Evolutionary conservation across 2,888 invertebrate genomes (phyloP).

Genomic region (Stenichneumon culpator): DNA sequence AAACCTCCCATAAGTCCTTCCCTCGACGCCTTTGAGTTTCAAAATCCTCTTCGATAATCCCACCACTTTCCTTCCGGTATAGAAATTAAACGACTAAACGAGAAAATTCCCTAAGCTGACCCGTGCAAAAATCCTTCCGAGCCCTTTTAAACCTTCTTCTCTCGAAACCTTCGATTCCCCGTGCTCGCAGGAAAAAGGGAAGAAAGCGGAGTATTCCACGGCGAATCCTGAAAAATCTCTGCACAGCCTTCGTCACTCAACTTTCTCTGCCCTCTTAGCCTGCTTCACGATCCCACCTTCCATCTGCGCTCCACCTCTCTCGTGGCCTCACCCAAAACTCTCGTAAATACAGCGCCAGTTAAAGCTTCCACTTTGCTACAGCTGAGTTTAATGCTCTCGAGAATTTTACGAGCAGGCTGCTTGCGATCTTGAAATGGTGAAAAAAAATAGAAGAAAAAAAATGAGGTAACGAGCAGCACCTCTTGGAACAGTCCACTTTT

Average conservation of each 20-base stretch:
- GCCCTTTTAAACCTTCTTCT: neutral
- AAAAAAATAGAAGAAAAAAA: conserved; percentile 21
- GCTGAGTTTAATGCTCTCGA: conserved; percentile 54
- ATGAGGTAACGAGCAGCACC: conserved; percentile 2
- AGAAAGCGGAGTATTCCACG: conserved; percentile 29
- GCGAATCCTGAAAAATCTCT: conserved; percentile 50
- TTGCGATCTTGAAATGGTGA: neutral
- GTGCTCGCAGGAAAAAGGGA: conserved; percentile 8
- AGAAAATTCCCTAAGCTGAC: conserved; percentile 36
- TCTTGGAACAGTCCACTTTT: neutral
- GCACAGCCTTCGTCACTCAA: conserved; percentile 13
- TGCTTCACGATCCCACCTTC: conserved; percentile 3
- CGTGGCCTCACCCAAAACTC: conserved; percentile 46
- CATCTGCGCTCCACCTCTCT: conserved; percentile 9
- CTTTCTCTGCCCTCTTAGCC: conserved; percentile 2
- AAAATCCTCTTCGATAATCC: neutral
- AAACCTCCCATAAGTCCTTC: neutral
- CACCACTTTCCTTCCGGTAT: neutral
- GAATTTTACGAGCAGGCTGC: conserved; percentile 46
- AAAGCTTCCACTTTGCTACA: conserved; percentile 53
- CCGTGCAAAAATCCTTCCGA: neutral
- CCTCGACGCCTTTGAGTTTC: neutral
- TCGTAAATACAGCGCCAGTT: conserved; percentile 53
- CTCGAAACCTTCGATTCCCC: conserved; percentile 16
- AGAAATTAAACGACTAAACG: conserved; percentile 14